phyloP scores from a whole-genome alignment of 2,797 vertebrate species.

The Poeciliopsis infans region DNA sequence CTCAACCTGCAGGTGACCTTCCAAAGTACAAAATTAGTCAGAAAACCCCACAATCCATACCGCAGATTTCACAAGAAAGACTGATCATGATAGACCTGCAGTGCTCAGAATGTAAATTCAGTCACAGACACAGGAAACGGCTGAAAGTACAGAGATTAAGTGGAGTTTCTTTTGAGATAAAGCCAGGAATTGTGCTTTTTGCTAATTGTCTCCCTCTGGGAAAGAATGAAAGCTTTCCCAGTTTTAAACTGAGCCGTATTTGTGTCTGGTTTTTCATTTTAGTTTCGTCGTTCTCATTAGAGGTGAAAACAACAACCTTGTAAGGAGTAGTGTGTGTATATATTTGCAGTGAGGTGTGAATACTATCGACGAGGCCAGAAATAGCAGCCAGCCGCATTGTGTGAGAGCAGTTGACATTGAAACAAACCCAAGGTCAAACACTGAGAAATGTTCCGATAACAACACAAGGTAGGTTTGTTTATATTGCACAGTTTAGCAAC shows the following conservation, averaged over 20 bases:
- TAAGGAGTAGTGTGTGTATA: neutral
- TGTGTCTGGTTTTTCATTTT: constrained; percentile 34
- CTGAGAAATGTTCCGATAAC: neutral
- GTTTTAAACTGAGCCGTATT: constrained; percentile 33
- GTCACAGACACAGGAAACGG: constrained; percentile 24
- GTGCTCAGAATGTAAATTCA: constrained; percentile 71
- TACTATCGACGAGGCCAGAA: neutral
- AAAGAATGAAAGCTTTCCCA: constrained; percentile 38
- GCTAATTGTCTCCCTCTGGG: constrained; percentile 76
- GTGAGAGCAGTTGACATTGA: neutral
- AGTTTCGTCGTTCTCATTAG: neutral
- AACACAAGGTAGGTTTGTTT: neutral
- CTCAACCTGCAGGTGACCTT: constrained; percentile 66
- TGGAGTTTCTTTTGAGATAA: constrained; percentile 64
- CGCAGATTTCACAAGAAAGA: constrained; percentile 64
- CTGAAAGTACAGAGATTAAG: constrained; percentile 61
- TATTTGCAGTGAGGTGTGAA: neutral
- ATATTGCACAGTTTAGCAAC: neutral
- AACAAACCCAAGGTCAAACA: neutral
- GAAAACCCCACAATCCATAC: constrained; percentile 58
- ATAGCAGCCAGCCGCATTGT: neutral
- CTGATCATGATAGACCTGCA: constrained; percentile 50
- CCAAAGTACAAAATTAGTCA: constrained; percentile 63
- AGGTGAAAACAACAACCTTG: neutral
- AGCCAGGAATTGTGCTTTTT: constrained; percentile 56